Evolutionary conservation across 2,797 vertebrate species (phyloP), one percentile per base, ranked within the genome.

Genomic region (Liparis tanakae): DNA sequence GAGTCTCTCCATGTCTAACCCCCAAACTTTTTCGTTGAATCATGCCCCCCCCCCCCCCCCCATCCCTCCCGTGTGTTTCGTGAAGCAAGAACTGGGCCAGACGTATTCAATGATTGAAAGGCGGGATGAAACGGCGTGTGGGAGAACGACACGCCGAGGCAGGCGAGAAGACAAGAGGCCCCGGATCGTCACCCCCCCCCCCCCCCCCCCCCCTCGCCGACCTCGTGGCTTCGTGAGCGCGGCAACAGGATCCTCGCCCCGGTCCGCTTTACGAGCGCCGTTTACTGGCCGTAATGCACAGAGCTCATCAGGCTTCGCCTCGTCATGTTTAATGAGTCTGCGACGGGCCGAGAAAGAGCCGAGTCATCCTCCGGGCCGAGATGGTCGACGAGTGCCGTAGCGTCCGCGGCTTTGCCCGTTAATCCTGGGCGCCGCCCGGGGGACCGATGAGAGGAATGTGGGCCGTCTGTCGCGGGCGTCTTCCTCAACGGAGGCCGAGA

Each of bases 51-150:
- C 25, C 25, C 25, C 25, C 25, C n/a, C n/a, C n/a, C n/a, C n/a
- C n/a, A n/a, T 30, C 25, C 25, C 25, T 30, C 25, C 25, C 25
- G 70, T 81, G 74, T 7, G 39, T 41, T 41, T 41, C 39, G 39
- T 50, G 66, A 64, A 78, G 84, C 66, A 30, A 84, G 69, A 87
- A 79, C 76, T 69, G 41, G 68, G 72, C 74, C 78, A 85, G 82
- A 79, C 43, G 15, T 76, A 33, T 73, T 93, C 33, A 90, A 93
- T 93, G 84, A 92, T 93, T 92, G 65, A 92, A 58, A 79, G 68
- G 0, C 0, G 13, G 43, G 46, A 74, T 74, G 54, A 85, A 81
- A 86, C 33, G 36, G 74, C 59, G 70, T 73, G 66, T 50, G 69
- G 73, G 65, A 44, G 65, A 80, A 62, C 3, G 55, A 77, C 78